A percentile compares a stretch with the other conserved stretches of the same genome.
These are phyloP conservation scores for Atractosteus spatula DNA, from an alignment of 2,113 vertebrate genomes.

Conservation along the genomic window DNA sequence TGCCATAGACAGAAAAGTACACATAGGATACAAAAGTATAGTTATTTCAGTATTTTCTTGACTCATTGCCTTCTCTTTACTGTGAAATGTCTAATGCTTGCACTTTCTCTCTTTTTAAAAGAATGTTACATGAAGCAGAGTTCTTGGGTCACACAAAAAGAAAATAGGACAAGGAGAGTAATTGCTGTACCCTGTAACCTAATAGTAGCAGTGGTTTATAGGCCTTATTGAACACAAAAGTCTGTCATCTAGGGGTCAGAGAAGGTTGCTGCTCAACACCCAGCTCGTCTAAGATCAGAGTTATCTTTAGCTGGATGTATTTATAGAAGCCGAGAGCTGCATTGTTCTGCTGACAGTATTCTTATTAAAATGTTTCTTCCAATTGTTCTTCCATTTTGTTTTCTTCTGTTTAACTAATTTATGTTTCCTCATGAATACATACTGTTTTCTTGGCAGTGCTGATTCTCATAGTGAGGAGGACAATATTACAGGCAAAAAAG, in stretches of 20 bases:
- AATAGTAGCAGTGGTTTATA: constrained; percentile 3
- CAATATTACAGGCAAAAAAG: too few relatives aligned
- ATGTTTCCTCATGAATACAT: too few relatives aligned
- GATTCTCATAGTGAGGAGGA: too few relatives aligned
- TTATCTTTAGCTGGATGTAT: constrained; percentile 34
- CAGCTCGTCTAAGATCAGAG: background rate
- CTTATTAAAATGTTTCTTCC: constrained; percentile 9
- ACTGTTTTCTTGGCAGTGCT: too few relatives aligned
- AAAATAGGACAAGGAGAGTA: constrained; percentile 7
- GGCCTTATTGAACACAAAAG: constrained; percentile 16
- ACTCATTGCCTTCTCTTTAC: background rate
- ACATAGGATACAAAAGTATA: too few relatives aligned
- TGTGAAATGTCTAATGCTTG: background rate
- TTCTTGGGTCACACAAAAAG: constrained; percentile 17
- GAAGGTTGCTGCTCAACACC: constrained; percentile 15
- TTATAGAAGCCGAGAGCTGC: constrained; percentile 22
- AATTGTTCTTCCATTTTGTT: background rate
- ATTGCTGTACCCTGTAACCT: constrained; percentile 26
- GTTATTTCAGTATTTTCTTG: too few relatives aligned
- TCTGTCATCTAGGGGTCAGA: constrained; percentile 7
- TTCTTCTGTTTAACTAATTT: too few relatives aligned
- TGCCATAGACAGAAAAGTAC: too few relatives aligned
- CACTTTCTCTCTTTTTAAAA: background rate
- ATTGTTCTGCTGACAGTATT: constrained; percentile 34
- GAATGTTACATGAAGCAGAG: background rate